Evolutionary conservation across 2,797 vertebrate species (phyloP), one percentile per base, ranked within the genome.

Genomic region (Falco peregrinus): DNA sequence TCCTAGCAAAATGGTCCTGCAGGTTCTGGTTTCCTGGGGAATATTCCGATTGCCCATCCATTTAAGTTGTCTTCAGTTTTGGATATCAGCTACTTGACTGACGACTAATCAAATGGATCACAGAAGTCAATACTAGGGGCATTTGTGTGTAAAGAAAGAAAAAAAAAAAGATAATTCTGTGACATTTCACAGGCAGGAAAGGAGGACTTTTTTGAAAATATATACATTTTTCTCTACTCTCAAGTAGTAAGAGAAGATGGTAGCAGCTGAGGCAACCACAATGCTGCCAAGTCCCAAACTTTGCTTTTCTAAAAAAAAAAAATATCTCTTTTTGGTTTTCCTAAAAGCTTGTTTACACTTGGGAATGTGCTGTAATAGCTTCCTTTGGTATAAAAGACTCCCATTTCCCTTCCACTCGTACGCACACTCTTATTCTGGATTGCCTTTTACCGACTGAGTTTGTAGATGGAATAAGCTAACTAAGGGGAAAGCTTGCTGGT

Each of bases 381-480:
- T 70, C 31, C 54, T 74, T 56, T 77, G 17, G 6, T 56, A 11
- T 56, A 48, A 70, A 87, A 95, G 57, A 83, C 5, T 6, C 20
- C 17, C 2, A 3, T 60, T 91, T 84, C 28, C 47, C 64, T 91
- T 83, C 37, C 13, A 35, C 12, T 89, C 50, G 10, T 68, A 57
- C 56, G 11, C 25, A 37, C 11, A 41, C 7, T 59, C 45, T 77
- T 70, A 65, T 56, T 89, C 61, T 79, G 33, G n/a, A 57, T 89
- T 92, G 50, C 71, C 63, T 96, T 95, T 91, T 61, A 87, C 41
- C n/a, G 1, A 51, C 78, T 73, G 63, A 89, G 83, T 79, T 96
- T 90, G 89, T 88, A 94, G 83, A 77, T 84, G 87, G 83, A 95
- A 90, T 93, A 81, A 95, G 47, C 54, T 88, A 95, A 87, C 65